Percentiles rank a stretch among this genome's conserved stretches.
phyloP scores from a whole-genome alignment of 2,888 invertebrate species.

The Chymomyza caudatula region DNA sequence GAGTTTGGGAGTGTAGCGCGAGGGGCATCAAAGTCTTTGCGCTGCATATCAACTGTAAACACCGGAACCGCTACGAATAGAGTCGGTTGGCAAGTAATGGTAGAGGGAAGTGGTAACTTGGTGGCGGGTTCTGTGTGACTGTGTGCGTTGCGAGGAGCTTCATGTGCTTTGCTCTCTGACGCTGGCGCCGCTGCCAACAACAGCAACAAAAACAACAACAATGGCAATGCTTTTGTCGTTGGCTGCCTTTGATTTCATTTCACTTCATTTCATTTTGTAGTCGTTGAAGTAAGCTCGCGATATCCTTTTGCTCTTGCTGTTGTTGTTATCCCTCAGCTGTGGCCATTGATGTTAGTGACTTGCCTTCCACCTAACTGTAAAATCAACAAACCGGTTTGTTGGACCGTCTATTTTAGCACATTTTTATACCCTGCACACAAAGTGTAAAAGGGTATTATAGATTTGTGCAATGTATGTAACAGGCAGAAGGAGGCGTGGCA shows the following conservation, averaged over 20 bases:
- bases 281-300: constrained; percentile 45
- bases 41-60: constrained; percentile 69
- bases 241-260: constrained; percentile 73
- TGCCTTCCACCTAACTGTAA: not conserved
- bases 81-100: constrained; percentile 37
- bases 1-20: not conserved
- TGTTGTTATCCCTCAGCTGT: not conserved
- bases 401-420: not conserved
- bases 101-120: not conserved
- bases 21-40: too few species aligned
- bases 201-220: constrained; percentile 26
- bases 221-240: constrained; percentile 26
- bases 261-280: constrained; percentile 70
- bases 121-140: constrained; percentile 2
- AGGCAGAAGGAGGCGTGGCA: too few species aligned
- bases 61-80: constrained; percentile 28
- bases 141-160: not conserved
- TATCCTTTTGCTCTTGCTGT: constrained; percentile 17
- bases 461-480: too few species aligned
- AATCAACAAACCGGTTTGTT: not conserved
- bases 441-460: too few species aligned
- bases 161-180: constrained; percentile 54
- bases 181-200: constrained; percentile 29
- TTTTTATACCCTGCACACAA: too few species aligned
- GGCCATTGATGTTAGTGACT: constrained; percentile 11